Base-by-base conservation (phyloP, 2,113 vertebrate genomes). In the Holacanthus passer region DNA sequence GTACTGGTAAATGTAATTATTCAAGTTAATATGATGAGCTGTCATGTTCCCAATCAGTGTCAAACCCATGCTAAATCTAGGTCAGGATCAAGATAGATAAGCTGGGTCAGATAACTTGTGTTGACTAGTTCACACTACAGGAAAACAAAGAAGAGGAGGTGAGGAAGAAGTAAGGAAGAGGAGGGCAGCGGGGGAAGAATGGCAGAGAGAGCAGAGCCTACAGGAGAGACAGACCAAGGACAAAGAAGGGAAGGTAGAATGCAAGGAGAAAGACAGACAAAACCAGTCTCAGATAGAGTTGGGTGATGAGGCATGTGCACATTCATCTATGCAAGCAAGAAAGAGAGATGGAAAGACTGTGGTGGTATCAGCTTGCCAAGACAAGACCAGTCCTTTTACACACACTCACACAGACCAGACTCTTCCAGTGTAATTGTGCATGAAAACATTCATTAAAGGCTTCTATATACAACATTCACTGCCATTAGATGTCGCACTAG, bases 381-480 rank as follows among this genome's bases (percentile, higher is more conserved):
- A 65, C 71, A 59, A 82, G 41, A 79, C 17, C 43, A 63, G 77
- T 77, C 62, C 22, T 11, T 75, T 55, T 32, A 65, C 37, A 74
- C 29, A 71, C n/a, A 43, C 50, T 43, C 59, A 41, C 32, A 73
- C 53, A 64, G 63, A 35, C 64, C 48, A 45, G 69, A 79, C 69
- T 69, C 65, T 67, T 56, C 39, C 41, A 65, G 73, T 73, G 69
- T 91, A 93, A 94, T 91, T 86, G 90, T 76, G 88, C 86, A 29
- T 91, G 90, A 91, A 94, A 91, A 89, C 86, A 82, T 91, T 94
- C 77, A 93, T 91, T 90, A 92, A 84, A n/a, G n/a, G 65, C 81
- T 79, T 88, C 82, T 84, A n/a, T n/a, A n/a, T n/a, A n/a, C n/a
- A n/a, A n/a, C n/a, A n/a, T n/a, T n/a, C n/a, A n/a, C n/a, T n/a